A percentile compares a stretch with the other conserved stretches of the same genome.
phyloP scores from a whole-genome alignment of 2,797 vertebrate genomes.

The Pipistrellus kuhlii region DNA sequence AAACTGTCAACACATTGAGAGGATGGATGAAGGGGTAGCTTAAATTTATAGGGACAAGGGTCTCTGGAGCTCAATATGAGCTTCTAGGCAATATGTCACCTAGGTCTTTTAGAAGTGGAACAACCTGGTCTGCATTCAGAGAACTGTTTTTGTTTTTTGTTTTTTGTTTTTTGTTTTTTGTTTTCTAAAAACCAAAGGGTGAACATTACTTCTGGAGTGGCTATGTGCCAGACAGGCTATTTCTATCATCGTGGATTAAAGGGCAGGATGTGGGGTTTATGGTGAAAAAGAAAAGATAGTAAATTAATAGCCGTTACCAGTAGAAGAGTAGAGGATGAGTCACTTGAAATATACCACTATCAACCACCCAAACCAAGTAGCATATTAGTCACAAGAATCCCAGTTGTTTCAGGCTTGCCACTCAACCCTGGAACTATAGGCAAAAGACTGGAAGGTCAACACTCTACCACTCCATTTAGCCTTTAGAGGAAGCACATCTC shows the following conservation, averaged over 20 bases:
- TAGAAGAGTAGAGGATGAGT: conserved; percentile 39
- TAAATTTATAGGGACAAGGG: neutral
- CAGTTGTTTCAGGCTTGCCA: conserved; percentile 12
- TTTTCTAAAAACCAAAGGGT: conserved; percentile 35
- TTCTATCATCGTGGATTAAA: conserved; percentile 48
- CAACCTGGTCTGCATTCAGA: neutral
- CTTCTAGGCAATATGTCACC: neutral
- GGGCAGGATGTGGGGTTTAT: conserved; percentile 48
- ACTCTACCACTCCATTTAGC: neutral
- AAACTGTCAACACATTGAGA: neutral
- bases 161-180: no score
- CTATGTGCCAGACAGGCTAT: neutral
- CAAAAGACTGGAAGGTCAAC: neutral
- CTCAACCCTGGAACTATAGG: neutral
- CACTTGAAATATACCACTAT: conserved; percentile 59
- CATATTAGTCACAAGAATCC: conserved; percentile 22
- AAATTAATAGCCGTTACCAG: conserved; percentile 57
- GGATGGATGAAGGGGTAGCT: neutral
- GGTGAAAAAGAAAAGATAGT: conserved; percentile 55
- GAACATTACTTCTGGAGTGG: conserved; percentile 12
- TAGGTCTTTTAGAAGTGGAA: neutral
- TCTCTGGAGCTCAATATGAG: neutral
- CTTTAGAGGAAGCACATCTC: neutral
- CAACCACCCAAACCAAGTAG: conserved; percentile 37
- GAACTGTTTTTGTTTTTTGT: neutral